Percentiles rank a stretch among this genome's conserved stretches.
phyloP scores from a whole-genome alignment of 2,113 vertebrate species.

The Nothocercus julius region DNA sequence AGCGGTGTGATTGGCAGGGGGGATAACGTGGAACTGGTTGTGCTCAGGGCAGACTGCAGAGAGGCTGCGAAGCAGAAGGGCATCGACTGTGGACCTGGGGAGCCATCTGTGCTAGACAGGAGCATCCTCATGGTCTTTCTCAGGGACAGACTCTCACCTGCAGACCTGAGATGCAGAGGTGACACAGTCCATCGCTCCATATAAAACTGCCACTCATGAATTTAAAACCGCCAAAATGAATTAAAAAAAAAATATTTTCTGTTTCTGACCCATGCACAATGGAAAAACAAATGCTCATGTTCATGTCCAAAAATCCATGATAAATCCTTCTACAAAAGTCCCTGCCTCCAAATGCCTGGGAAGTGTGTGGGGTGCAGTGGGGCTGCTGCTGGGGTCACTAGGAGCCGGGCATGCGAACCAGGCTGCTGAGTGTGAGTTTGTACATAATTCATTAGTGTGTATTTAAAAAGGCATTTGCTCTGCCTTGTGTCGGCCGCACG shows the following conservation, averaged over 20 bases:
- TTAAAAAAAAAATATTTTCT: neutral
- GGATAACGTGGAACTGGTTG: neutral
- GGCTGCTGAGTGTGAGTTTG: accelerated
- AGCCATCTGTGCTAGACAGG: neutral
- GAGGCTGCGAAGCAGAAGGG: neutral
- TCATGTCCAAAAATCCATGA: neutral
- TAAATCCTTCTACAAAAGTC: neutral
- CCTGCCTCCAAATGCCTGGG: accelerated
- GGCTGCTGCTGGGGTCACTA: neutral
- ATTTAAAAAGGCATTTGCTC: neutral
- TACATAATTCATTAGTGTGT: neutral
- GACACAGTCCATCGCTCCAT: accelerated
- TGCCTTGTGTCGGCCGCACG: neutral
- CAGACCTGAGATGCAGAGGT: accelerated
- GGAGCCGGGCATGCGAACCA: neutral
- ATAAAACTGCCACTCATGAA: neutral
- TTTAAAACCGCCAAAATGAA: no score
- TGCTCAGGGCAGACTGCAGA: neutral
- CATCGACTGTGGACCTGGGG: accelerated
- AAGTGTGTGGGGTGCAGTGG: accelerated
- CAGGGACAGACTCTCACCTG: neutral
- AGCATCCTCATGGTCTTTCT: neutral
- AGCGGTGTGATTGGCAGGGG: neutral
- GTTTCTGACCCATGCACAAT: neutral
- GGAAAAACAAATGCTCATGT: neutral